phyloP scores from a whole-genome alignment of 2,888 invertebrate genomes.

The Drosophila quasianomalipes region DNA sequence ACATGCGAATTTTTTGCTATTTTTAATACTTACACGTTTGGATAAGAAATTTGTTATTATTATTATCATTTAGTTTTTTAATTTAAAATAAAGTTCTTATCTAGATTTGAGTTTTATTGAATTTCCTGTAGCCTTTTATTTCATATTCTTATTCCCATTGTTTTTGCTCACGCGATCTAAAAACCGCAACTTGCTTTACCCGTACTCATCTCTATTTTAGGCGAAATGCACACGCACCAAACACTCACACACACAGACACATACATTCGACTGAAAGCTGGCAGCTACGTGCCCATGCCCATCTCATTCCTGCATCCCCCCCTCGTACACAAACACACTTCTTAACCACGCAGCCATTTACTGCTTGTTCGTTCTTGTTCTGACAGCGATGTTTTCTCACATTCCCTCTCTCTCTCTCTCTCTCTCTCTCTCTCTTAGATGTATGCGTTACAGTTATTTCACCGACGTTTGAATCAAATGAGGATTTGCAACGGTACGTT shows the following conservation, averaged over 20 bases:
- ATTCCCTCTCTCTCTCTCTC: not conserved
- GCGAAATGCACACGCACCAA: slow-evolving; percentile 1
- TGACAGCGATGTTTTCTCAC: slow-evolving; percentile 15
- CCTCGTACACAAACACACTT: not conserved
- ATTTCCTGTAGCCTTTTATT: no score
- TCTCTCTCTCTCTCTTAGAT: not conserved
- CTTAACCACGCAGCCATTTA: slow-evolving; percentile 25
- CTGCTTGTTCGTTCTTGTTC: slow-evolving; percentile 35
- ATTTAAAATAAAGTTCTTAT: no score
- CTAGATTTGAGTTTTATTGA: no score
- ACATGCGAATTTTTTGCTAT: no score
- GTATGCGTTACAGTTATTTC: slow-evolving; percentile 25
- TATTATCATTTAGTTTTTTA: no score
- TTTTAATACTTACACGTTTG: no score
- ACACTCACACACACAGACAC: slow-evolving; percentile 10
- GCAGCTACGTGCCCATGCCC: slow-evolving; percentile 68
- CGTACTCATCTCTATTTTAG: not conserved
- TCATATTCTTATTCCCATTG: no score
- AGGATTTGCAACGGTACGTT: slow-evolving; percentile 65
- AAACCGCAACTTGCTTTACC: no score
- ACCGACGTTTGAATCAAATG: slow-evolving; percentile 67
- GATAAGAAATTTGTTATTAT: no score
- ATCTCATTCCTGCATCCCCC: slow-evolving; percentile 32
- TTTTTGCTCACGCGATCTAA: no score
- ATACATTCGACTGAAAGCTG: slow-evolving; percentile 2